Evolutionary conservation across 2,797 vertebrate genomes (phyloP).

Genomic region (Natrix natrix): DNA sequence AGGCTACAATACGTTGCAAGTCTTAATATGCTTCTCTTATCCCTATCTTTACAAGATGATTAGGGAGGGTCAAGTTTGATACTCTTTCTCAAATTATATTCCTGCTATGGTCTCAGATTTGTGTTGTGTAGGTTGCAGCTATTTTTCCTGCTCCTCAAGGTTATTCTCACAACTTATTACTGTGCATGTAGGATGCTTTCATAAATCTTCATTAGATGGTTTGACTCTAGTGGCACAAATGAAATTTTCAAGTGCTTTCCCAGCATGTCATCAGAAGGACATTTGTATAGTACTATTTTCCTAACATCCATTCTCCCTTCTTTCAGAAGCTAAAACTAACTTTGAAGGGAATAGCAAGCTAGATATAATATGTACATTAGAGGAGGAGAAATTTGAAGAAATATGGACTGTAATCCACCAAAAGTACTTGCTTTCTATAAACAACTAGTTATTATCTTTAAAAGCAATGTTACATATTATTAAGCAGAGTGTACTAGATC

Average conservation of each 20-base stretch:
- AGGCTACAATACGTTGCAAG: background rate
- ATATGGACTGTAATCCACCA: background rate
- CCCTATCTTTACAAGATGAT: background rate
- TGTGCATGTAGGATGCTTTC: background rate
- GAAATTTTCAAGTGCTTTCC: background rate
- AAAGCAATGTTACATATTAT: slow-evolving; percentile 42
- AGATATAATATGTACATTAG: background rate
- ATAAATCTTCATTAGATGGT: background rate
- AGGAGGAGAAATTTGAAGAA: background rate
- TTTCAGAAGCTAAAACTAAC: background rate
- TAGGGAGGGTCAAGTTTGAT: background rate
- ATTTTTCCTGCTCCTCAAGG: background rate
- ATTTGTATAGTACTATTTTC: background rate
- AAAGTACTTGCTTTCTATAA: slow-evolving; percentile 42
- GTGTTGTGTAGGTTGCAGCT: background rate
- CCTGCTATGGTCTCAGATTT: background rate
- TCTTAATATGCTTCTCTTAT: background rate
- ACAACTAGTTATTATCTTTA: slow-evolving; percentile 29
- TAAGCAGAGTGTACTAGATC: slow-evolving; percentile 21
- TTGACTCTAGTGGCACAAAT: background rate
- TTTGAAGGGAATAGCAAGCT: background rate
- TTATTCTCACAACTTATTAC: background rate
- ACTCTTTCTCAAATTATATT: background rate
- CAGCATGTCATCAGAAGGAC: background rate
- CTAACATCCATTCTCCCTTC: background rate